Evolutionary conservation across 1,140 invertebrate genomes (phyloP), one percentile per base, ranked within the genome.

Genomic region (Sycophila sp.): DNA sequence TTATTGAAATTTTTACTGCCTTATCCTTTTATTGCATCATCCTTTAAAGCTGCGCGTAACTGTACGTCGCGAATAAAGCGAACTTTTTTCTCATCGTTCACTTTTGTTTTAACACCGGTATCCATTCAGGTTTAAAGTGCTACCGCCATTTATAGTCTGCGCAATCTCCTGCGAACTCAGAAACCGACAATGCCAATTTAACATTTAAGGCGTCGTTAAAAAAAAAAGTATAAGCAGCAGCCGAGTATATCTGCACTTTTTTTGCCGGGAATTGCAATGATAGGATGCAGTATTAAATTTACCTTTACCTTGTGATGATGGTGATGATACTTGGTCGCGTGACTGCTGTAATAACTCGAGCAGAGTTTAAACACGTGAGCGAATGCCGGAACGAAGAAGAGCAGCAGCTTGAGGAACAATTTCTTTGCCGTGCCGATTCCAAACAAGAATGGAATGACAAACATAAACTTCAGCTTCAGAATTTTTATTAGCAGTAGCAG

Each of bases 281-380:
- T 47, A 7, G 42, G 15, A 17, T 19, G 42, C 42, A 8, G 42
- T 22, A n/a, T n/a, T n/a, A n/a, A n/a, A n/a, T 47, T 47, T n/a
- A 7, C 3, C 4, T 8, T 51, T 73, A 84, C 83, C 81, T 85
- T 78, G 67, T 94, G 93, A 81, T 94, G 93, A 78, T 94, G 93
- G 73, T 94, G 93, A 77, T 94, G 92, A 74, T 89, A 91, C 75
- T 93, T 93, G n/a, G 91, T 89, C 2, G 86, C 86, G 69, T 93
- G 90, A 73, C 88, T 87, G 60, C 90, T 89, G 67, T 94, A 92
- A 75, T 94, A 94, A 83, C 92, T 93, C 11, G 92, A 92, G 81
- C 94, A 95, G 1, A 94, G 86, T 79, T 94, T 94, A 86, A 94
- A 95, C 70, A 95, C 88, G 78, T 94, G 92, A 56, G 92, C 90